A percentile compares a stretch with the other conserved stretches of the same genome.
Evolutionary conservation across 2,888 invertebrate species (phyloP).

Genomic region (Aelia acuminata): DNA sequence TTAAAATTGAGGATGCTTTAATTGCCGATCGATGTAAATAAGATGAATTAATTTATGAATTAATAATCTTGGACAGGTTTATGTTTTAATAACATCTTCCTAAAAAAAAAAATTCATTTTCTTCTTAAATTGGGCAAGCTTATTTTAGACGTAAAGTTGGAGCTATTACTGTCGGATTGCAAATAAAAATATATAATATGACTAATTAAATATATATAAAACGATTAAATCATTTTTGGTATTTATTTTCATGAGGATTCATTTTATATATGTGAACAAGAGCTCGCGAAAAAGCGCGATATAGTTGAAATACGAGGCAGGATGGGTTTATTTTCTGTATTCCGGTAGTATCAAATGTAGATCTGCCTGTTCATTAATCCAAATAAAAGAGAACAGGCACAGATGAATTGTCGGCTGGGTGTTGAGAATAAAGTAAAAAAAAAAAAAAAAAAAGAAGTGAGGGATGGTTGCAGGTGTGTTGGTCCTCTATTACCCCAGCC

Average conservation of each 20-base stretch:
- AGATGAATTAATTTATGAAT: too few species aligned
- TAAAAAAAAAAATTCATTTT: too few species aligned
- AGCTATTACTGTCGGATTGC: too few species aligned
- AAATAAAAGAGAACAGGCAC: conserved; percentile 38
- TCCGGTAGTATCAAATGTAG: conserved; percentile 34
- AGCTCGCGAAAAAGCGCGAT: neutral
- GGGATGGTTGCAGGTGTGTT: conserved; percentile 43
- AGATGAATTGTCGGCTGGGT: conserved; percentile 48
- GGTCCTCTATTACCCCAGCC: neutral
- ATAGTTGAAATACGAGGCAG: conserved; percentile 22
- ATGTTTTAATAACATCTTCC: too few species aligned
- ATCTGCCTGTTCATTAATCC: conserved; percentile 47
- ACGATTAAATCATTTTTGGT: neutral
- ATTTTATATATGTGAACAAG: neutral
- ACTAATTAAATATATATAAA: neutral
- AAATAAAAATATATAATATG: too few species aligned
- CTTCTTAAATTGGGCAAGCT: too few species aligned
- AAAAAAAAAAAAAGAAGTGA: conserved; percentile 6
- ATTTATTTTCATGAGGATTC: neutral
- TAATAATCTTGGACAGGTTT: too few species aligned
- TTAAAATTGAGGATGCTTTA: too few species aligned
- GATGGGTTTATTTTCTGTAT: conserved; percentile 1
- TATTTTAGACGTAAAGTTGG: too few species aligned
- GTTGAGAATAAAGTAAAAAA: conserved; percentile 33
- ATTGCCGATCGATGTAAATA: too few species aligned